These are phyloP conservation scores for Trematomus bernacchii DNA, from an alignment of 2,797 vertebrate species.

Conservation along the genomic window DNA sequence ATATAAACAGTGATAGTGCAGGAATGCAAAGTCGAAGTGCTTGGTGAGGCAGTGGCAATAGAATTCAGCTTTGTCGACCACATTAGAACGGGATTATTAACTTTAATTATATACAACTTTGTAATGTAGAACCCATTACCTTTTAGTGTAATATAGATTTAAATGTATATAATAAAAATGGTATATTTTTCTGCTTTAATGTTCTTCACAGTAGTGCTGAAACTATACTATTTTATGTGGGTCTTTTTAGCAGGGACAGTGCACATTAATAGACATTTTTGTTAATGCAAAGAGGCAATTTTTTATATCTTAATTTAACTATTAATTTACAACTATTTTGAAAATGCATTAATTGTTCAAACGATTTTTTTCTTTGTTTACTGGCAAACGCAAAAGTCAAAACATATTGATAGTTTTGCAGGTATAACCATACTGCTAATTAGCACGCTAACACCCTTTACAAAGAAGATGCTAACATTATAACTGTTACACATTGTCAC, in stretches of 20 bases:
- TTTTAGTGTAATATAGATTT: slow-evolving; percentile 2
- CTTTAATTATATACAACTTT: neutral
- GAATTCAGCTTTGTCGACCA: slow-evolving; percentile 70
- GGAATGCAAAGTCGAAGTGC: slow-evolving; percentile 73
- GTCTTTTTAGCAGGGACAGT: no score
- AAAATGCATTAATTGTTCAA: neutral
- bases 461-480: neutral
- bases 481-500: neutral
- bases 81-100: neutral
- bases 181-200: neutral
- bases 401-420: slow-evolving; percentile 5
- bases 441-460: slow-evolving; percentile 22
- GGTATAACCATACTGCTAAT: neutral
- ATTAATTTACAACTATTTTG: neutral
- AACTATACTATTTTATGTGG: neutral
- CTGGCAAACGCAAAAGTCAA: neutral
- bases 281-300: no score
- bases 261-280: no score
- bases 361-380: neutral
- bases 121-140: neutral
- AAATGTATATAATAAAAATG: neutral
- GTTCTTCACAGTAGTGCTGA: slow-evolving; percentile 9
- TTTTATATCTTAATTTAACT: no score
- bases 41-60: slow-evolving; percentile 63
- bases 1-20: slow-evolving; percentile 72